Evolutionary conservation across 2,113 vertebrate genomes (phyloP).

Genomic region (Vulpes lagopus): DNA sequence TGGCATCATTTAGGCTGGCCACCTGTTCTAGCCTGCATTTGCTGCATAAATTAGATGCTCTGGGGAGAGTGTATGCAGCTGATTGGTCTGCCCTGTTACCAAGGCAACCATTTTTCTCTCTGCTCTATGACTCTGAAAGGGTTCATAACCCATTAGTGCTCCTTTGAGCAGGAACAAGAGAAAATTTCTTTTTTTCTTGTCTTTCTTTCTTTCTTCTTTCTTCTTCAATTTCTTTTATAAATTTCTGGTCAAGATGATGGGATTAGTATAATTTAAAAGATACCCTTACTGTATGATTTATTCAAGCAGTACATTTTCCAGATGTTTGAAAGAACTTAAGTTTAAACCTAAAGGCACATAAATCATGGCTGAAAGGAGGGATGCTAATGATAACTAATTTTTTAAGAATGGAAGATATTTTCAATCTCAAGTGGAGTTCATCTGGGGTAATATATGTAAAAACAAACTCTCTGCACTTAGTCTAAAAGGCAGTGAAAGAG

Average conservation of each 20-base stretch:
- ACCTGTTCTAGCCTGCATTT: constrained; percentile 88
- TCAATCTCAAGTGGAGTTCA: neutral
- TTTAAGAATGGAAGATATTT: constrained; percentile 52
- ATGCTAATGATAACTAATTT: constrained; percentile 38
- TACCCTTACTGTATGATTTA: constrained; percentile 77
- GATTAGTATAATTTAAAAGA: constrained; percentile 82
- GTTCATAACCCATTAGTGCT: constrained; percentile 84
- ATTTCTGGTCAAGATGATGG: constrained; percentile 63
- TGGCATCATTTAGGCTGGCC: constrained; percentile 87
- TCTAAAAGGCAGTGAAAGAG: constrained; percentile 22
- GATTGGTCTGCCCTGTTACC: constrained; percentile 88
- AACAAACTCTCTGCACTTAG: constrained; percentile 54
- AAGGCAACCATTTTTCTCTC: constrained; percentile 89
- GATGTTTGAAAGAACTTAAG: constrained; percentile 57
- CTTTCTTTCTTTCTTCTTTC: neutral
- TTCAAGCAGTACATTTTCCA: constrained; percentile 78
- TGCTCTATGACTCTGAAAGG: constrained; percentile 80
- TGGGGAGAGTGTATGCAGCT: constrained; percentile 85
- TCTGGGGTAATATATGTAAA: constrained; percentile 43
- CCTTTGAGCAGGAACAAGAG: constrained; percentile 79
- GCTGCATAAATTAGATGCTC: constrained; percentile 88
- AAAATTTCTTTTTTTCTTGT: neutral
- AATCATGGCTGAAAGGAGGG: constrained; percentile 29
- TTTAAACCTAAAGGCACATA: constrained; percentile 60
- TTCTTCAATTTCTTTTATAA: neutral